Evolutionary conservation across 2,113 vertebrate genomes (phyloP).

Genomic region (Lasiurus cinereus): DNA sequence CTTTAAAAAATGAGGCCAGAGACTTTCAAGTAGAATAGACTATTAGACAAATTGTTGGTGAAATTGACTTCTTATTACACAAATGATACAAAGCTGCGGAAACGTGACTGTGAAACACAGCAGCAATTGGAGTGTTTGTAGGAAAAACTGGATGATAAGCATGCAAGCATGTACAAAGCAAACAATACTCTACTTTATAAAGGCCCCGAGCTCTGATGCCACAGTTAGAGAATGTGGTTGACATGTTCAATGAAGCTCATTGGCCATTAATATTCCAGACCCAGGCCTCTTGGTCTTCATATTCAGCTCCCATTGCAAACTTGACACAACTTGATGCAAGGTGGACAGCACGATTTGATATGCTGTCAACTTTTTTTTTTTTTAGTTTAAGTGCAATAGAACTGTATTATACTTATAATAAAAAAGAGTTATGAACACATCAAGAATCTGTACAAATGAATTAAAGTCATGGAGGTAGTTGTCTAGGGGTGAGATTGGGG

Average conservation of each 20-base stretch:
- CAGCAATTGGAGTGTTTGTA: slow-evolving; percentile 53
- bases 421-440: slow-evolving; percentile 78
- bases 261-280: not conserved
- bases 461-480: slow-evolving; percentile 70
- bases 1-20: slow-evolving; percentile 49
- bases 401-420: slow-evolving; percentile 67
- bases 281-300: not conserved
- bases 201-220: slow-evolving; percentile 62
- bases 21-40: slow-evolving; percentile 26
- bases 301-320: not conserved
- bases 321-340: not conserved
- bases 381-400: slow-evolving; percentile 49
- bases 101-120: slow-evolving; percentile 39
- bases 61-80: slow-evolving; percentile 54
- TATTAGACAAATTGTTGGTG: not conserved
- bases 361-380: slow-evolving; percentile 19
- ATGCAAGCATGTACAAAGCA: slow-evolving; percentile 68
- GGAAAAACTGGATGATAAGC: slow-evolving; percentile 56
- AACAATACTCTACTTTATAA: slow-evolving; percentile 77
- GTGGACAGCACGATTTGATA: slow-evolving; percentile 39
- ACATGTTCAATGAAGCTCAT: slow-evolving; percentile 36
- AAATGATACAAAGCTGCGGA: slow-evolving; percentile 69
- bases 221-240: slow-evolving; percentile 26
- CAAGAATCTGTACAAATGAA: slow-evolving; percentile 77
- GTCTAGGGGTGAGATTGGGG: slow-evolving; percentile 68